Evolutionary conservation across 1,140 invertebrate genomes (phyloP).

Genomic region (Drosophila grimshawi): DNA sequence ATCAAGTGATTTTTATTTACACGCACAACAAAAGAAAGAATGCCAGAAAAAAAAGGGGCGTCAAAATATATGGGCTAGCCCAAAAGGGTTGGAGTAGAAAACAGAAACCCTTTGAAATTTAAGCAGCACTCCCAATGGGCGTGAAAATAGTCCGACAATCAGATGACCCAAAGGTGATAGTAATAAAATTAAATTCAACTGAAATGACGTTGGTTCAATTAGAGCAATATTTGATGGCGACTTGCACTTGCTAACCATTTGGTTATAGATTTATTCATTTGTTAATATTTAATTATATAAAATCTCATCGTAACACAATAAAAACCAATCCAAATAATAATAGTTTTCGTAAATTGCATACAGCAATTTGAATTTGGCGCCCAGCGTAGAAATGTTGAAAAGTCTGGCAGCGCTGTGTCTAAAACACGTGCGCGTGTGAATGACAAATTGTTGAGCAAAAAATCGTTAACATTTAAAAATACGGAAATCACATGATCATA

Average conservation of each 20-base stretch:
- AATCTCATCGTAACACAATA: no score
- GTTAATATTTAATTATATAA: no score
- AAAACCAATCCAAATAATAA: no score
- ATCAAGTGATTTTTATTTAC: slow-evolving; percentile 83
- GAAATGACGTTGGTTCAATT: neutral
- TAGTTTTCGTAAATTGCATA: neutral
- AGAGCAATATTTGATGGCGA: no score
- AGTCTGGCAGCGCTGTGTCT: neutral
- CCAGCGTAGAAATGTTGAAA: neutral
- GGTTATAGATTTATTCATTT: no score
- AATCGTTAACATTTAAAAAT: neutral
- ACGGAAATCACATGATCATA: neutral
- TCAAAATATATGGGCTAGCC: neutral
- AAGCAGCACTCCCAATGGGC: slow-evolving; percentile 20
- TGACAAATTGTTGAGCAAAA: neutral
- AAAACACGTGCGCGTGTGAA: neutral
- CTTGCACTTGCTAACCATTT: no score
- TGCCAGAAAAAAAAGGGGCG: slow-evolving; percentile 20
- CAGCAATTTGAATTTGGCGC: neutral
- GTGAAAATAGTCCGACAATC: neutral
- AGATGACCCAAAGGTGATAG: neutral
- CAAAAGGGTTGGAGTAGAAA: neutral
- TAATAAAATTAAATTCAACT: neutral
- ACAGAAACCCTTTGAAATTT: slow-evolving; percentile 66
- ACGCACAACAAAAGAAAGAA: slow-evolving; percentile 57